These are phyloP conservation scores for Entelurus aequoreus DNA, from an alignment of 2,113 vertebrate species.

Conservation along the genomic window DNA sequence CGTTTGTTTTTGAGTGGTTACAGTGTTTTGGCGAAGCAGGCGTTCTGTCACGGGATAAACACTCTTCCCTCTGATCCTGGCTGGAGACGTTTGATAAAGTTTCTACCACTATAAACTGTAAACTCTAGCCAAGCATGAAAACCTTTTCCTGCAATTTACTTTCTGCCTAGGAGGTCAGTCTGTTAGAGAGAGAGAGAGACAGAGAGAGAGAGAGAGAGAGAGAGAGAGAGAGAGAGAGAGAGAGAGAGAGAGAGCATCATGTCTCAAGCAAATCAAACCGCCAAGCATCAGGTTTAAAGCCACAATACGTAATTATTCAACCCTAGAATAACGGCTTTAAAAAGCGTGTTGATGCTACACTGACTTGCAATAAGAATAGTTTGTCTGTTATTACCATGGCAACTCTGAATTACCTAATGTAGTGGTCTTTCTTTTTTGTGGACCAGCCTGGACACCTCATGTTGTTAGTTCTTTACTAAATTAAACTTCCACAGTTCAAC, in stretches of 20 bases:
- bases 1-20: conserved; percentile 26
- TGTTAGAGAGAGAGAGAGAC: conserved; percentile 17
- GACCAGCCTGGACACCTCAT: neutral
- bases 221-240: too few species aligned
- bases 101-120: conserved; percentile 53
- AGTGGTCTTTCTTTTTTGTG: neutral
- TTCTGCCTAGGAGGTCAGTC: conserved; percentile 48
- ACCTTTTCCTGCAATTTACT: conserved; percentile 66
- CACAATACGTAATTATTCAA: neutral
- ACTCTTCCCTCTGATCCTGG: conserved; percentile 37
- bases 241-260: neutral
- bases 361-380: neutral
- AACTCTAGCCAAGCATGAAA: conserved; percentile 60
- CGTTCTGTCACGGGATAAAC: conserved; percentile 47
- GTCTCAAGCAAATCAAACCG: neutral
- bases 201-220: neutral
- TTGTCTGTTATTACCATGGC: neutral
- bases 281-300: neutral
- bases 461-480: too few species aligned
- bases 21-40: conserved; percentile 31
- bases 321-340: neutral
- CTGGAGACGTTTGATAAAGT: conserved; percentile 58
- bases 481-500: neutral
- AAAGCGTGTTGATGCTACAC: neutral
- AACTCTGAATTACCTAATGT: neutral